These are phyloP conservation scores for Microcebus murinus DNA, from an alignment of 2,113 vertebrate genomes.

Conservation along the genomic window DNA sequence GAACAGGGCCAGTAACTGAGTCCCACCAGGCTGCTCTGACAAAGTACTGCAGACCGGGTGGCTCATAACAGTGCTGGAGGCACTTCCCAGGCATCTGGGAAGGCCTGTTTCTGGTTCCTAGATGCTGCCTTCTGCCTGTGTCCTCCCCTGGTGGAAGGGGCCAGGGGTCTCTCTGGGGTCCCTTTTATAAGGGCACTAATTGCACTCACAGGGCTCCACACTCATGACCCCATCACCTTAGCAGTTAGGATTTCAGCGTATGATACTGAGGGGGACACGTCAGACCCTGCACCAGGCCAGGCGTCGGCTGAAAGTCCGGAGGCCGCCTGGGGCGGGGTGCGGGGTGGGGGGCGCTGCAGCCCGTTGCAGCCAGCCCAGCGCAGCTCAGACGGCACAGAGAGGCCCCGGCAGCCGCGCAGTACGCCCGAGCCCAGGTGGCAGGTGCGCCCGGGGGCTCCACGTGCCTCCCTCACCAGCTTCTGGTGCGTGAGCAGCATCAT, in stretches of 20 bases:
- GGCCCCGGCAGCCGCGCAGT: background rate
- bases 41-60: background rate
- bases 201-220: too few species aligned
- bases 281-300: background rate
- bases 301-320: rapidly evolving
- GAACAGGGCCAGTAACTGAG: background rate
- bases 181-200: background rate
- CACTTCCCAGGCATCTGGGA: background rate
- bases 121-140: background rate
- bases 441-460: too few species aligned
- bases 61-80: too few species aligned
- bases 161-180: background rate
- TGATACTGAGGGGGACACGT: too few species aligned
- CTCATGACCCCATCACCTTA: too few species aligned
- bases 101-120: too few species aligned
- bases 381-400: rapidly evolving
- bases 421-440: too few species aligned
- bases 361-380: rapidly evolving
- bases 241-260: background rate
- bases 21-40: background rate
- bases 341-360: rapidly evolving
- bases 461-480: background rate
- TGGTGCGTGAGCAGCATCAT: rapidly evolving
- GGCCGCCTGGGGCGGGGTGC: rapidly evolving
- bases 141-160: background rate